Conservation (phyloP, 2,113 vertebrate species). For the Taxidea taxus region DNA sequence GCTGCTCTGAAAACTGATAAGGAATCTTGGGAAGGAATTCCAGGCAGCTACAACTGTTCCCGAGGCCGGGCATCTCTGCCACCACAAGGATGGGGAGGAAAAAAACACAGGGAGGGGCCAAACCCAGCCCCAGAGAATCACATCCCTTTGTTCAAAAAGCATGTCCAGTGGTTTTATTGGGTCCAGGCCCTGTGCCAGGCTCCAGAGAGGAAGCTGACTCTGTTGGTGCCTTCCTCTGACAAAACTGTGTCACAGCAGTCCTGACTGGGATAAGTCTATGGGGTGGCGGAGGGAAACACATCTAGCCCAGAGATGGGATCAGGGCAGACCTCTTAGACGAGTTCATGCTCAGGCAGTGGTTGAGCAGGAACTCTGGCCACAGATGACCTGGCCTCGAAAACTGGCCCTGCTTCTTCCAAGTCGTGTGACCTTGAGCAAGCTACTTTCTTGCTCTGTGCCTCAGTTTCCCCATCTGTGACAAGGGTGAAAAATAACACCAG, state of each 20-base stretch:
- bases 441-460: background rate
- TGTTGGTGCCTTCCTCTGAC: background rate
- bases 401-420: background rate
- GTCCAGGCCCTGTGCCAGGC: background rate
- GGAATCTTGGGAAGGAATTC: conserved; percentile 53
- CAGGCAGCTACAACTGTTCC: conserved; percentile 55
- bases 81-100: background rate
- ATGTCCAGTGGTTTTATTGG: background rate
- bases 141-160: background rate
- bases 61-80: background rate
- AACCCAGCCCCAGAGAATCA: background rate
- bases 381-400: background rate
- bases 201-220: background rate
- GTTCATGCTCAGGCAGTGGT: background rate
- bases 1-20: conserved; percentile 46
- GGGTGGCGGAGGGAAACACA: background rate
- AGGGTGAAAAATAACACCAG: background rate
- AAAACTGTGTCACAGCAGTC: background rate
- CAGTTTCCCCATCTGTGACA: background rate
- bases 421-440: background rate
- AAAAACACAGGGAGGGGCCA: background rate
- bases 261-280: background rate
- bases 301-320: background rate
- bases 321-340: background rate
- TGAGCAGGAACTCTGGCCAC: background rate